phyloP scores from a whole-genome alignment of 23 tunicate genomes.

The Ciona savignyi region DNA sequence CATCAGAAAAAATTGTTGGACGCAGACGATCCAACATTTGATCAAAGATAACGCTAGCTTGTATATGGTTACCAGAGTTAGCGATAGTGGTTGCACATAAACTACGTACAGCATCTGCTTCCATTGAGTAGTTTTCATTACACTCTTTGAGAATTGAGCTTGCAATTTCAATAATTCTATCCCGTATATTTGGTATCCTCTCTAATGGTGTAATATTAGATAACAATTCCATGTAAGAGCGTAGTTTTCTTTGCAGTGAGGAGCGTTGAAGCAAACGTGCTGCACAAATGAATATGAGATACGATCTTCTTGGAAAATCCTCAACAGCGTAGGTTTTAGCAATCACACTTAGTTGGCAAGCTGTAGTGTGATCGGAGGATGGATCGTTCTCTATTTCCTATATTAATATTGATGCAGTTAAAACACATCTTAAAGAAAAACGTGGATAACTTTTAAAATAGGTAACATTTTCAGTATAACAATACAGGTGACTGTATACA shows the following conservation, averaged over 20 bases:
- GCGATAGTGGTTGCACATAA: background rate
- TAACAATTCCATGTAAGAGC: background rate
- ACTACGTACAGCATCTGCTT: background rate
- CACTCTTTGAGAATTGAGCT: background rate
- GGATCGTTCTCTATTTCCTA: background rate
- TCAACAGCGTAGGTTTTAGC: background rate
- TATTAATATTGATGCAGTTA: no score
- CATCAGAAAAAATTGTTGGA: background rate
- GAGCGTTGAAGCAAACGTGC: background rate
- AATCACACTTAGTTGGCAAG: background rate
- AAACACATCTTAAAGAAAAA: no score
- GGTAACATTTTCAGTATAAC: no score
- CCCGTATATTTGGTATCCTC: background rate
- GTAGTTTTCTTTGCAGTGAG: background rate
- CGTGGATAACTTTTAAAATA: no score
- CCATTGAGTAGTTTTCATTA: background rate
- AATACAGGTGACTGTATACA: no score
- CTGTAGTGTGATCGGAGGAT: background rate
- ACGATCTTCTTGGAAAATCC: background rate
- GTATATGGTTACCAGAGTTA: background rate
- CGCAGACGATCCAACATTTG: background rate
- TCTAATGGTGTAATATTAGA: background rate
- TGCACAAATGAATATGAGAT: background rate
- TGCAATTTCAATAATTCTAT: background rate
- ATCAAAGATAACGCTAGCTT: background rate